Conservation (phyloP, 2,888 invertebrate species). For the Brachyptera risi region DNA sequence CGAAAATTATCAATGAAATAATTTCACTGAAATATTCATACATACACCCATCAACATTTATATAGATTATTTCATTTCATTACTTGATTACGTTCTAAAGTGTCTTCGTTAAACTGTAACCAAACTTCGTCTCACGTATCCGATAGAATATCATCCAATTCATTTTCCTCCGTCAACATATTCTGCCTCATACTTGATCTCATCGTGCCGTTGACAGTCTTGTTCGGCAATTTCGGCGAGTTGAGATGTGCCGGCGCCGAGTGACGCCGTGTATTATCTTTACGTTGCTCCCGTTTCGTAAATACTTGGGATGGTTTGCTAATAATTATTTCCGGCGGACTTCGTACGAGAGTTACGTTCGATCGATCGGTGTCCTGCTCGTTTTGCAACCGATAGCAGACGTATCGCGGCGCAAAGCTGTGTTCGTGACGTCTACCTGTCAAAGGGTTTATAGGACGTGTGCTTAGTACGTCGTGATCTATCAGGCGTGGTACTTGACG, state of each 20-base stretch:
- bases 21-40: no score
- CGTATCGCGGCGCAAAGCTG: constrained; percentile 31
- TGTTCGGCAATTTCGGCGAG: background rate
- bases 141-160: background rate
- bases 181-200: background rate
- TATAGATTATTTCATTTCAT: no score
- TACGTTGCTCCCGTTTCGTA: background rate
- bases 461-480: constrained; percentile 22
- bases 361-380: background rate
- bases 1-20: no score
- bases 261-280: constrained; percentile 2
- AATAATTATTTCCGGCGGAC: constrained; percentile 22
- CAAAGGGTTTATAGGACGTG: background rate
- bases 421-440: constrained; percentile 23
- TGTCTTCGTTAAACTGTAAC: no score
- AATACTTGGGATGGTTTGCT: background rate
- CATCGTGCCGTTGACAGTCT: background rate
- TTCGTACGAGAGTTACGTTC: constrained; percentile 2
- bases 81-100: no score
- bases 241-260: constrained; percentile 25
- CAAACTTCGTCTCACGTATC: background rate
- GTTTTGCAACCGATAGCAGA: constrained; percentile 23
- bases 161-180: background rate
- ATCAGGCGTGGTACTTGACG: constrained; percentile 26
- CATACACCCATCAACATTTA: no score